Conservation (phyloP, 1,140 invertebrate species). For the Drosophila miranda region DNA sequence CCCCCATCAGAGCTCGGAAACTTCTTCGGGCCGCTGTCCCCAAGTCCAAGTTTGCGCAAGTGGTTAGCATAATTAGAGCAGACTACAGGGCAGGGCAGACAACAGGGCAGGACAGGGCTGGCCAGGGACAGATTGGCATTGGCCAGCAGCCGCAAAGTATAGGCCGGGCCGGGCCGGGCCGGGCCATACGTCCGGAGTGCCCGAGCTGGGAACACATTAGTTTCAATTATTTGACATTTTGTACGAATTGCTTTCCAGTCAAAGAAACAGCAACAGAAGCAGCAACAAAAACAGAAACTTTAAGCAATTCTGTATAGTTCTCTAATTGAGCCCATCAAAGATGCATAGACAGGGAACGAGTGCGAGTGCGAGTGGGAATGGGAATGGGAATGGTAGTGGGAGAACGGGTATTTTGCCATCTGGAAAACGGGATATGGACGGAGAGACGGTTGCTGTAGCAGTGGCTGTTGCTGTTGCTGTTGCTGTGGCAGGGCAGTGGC, state of each 20-base stretch:
- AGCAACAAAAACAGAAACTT: constrained; percentile 37
- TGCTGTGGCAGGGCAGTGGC: not conserved
- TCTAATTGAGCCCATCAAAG: constrained; percentile 48
- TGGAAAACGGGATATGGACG: constrained; percentile 15
- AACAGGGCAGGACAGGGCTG: no score
- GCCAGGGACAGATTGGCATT: constrained; percentile 37
- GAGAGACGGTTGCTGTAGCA: not conserved
- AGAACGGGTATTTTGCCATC: constrained; percentile 29
- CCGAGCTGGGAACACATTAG: constrained; percentile 26
- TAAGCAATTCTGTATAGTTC: constrained; percentile 16
- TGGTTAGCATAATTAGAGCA: constrained; percentile 45
- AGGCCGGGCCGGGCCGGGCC: no score
- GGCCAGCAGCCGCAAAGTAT: constrained; percentile 29
- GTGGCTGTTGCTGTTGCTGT: not conserved
- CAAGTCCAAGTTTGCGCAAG: constrained; percentile 32
- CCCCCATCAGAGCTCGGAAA: not conserved
- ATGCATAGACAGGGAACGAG: constrained; percentile 14
- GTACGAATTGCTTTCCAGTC: constrained; percentile 60
- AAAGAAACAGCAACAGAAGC: constrained; percentile 17
- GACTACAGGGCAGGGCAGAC: not conserved
- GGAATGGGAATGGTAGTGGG: no score
- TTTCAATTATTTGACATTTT: constrained; percentile 61
- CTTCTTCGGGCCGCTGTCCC: constrained; percentile 12
- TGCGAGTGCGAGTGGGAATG: no score
- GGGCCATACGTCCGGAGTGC: no score